Percentiles rank a stretch among this genome's conserved stretches.
Evolutionary conservation across 1,140 invertebrate species (phyloP).

Genomic region (Frieseomelitta varia): DNA sequence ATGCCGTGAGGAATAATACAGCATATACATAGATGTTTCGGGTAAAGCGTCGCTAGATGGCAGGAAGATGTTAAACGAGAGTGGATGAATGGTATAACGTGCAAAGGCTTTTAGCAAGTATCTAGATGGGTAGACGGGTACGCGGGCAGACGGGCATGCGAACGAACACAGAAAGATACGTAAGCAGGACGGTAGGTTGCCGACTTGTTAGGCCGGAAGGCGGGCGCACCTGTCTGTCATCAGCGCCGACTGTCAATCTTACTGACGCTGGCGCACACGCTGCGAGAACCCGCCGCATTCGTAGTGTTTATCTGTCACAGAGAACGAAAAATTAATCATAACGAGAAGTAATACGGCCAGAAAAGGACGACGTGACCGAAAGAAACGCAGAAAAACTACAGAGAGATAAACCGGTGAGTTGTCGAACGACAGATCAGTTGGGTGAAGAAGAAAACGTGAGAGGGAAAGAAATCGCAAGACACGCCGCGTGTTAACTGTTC

Average conservation of each 20-base stretch:
- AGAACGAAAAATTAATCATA: constrained; percentile 26
- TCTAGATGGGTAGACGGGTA: constrained; percentile 5
- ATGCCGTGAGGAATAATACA: neutral
- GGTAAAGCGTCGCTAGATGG: constrained; percentile 22
- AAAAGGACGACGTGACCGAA: constrained; percentile 18
- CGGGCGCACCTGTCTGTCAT: constrained; percentile 71
- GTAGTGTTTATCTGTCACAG: constrained; percentile 63
- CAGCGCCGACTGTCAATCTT: constrained; percentile 69
- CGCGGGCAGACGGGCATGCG: constrained; percentile 17
- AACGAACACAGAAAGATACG: constrained; percentile 42
- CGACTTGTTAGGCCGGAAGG: constrained; percentile 56
- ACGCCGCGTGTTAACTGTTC: constrained; percentile 29
- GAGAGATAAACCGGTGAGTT: constrained; percentile 43
- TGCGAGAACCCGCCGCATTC: constrained; percentile 53
- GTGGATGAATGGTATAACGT: constrained; percentile 12
- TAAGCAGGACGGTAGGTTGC: constrained; percentile 47
- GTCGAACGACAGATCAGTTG: constrained; percentile 31
- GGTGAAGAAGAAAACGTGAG: constrained; percentile 38
- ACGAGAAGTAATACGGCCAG: constrained; percentile 1
- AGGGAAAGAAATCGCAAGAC: constrained; percentile 36
- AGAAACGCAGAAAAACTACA: constrained; percentile 16
- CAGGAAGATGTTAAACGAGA: constrained; percentile 25
- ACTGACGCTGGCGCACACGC: constrained; percentile 63
- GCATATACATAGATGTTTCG: neutral
- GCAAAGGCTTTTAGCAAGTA: constrained; percentile 12